Conservation (phyloP, 64 coral and sea anemone species). For the Porites lutea region DNA sequence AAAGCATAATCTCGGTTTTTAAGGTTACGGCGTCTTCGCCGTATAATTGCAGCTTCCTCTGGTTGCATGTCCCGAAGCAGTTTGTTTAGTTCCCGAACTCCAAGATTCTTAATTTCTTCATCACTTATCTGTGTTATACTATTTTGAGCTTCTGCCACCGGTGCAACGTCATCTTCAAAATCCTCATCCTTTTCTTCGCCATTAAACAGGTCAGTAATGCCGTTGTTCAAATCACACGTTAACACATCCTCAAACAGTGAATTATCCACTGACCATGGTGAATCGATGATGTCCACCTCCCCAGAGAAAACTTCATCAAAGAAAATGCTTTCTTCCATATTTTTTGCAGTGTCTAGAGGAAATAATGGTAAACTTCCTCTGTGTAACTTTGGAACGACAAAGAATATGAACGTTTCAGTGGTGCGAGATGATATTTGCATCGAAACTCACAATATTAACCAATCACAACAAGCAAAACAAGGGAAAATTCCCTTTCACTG, state of each 20-base stretch:
- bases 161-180: neutral
- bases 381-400: no score
- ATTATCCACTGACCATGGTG: slow-evolving; percentile 27
- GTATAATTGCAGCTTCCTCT: slow-evolving; percentile 64
- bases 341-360: neutral
- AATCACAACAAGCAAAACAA: neutral
- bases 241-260: slow-evolving; percentile 18
- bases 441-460: neutral
- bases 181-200: neutral
- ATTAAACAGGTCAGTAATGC: neutral
- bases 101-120: slow-evolving; percentile 57
- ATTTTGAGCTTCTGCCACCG: neutral
- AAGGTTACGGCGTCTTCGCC: slow-evolving; percentile 57
- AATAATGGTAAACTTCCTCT: no score
- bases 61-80: slow-evolving; percentile 31
- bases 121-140: slow-evolving; percentile 41
- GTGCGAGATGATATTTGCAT: neutral
- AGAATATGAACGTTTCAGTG: no score
- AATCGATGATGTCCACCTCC: neutral
- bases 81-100: slow-evolving; percentile 60
- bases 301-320: neutral
- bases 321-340: slow-evolving; percentile 11
- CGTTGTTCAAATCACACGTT: neutral
- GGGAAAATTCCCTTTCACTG: neutral
- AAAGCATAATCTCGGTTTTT: slow-evolving; percentile 75